phyloP scores from a whole-genome alignment of 1,140 invertebrate genomes.

The Drosophila carrolli region DNA sequence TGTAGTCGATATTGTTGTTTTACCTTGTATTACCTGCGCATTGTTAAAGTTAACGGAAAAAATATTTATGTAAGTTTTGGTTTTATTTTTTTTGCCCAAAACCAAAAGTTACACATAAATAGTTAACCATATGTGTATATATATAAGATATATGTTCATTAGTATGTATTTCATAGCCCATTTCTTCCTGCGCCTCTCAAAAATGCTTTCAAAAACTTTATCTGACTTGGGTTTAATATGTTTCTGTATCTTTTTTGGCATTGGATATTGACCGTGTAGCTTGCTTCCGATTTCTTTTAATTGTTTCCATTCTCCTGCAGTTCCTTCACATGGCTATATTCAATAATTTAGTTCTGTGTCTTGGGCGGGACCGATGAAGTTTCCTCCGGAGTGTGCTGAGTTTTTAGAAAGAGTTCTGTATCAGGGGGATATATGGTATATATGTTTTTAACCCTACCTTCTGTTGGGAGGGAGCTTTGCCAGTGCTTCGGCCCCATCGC shows the following conservation, averaged over 20 bases:
- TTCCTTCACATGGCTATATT: conserved; percentile 31
- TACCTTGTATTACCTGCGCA: conserved; percentile 43
- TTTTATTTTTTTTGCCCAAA: conserved; percentile 19
- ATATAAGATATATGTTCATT: conserved; percentile 45
- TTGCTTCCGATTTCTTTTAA: conserved; percentile 30
- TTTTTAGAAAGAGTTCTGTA: background rate
- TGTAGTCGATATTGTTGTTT: conserved; percentile 1
- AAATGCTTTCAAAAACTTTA: conserved; percentile 53
- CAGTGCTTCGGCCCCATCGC: conserved; percentile 81
- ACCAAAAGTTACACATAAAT: conserved; percentile 38
- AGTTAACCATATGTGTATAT: conserved; percentile 45
- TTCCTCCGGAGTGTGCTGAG: conserved; percentile 31
- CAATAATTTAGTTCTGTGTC: conserved; percentile 53
- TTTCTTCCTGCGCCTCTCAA: conserved; percentile 41
- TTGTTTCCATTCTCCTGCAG: conserved; percentile 26
- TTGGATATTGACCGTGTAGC: conserved; percentile 38
- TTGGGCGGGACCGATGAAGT: conserved; percentile 51
- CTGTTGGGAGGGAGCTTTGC: conserved; percentile 53
- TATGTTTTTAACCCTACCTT: conserved; percentile 31
- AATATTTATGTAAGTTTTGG: conserved; percentile 13
- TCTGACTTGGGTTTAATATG: conserved; percentile 28
- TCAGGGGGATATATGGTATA: accelerated
- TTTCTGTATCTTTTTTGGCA: conserved; percentile 42
- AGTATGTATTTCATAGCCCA: conserved; percentile 59
- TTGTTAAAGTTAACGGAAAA: conserved; percentile 31